Base-by-base conservation (phyloP, 2,888 invertebrate genomes). In the Apotomis turbidana region DNA sequence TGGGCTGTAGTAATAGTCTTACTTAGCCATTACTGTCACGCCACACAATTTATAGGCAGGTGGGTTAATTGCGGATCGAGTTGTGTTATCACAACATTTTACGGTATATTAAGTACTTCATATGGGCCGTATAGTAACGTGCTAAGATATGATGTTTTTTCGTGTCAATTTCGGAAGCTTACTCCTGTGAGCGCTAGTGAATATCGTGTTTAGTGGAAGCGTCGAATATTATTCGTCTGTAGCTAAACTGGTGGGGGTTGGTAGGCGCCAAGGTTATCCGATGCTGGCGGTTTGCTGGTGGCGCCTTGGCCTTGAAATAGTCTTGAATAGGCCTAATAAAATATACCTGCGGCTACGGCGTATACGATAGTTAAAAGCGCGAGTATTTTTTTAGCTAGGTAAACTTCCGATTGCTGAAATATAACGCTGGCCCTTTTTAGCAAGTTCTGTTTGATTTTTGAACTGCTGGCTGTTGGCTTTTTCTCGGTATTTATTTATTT, bases 371-470 rank as follows among this genome's bases (percentile, higher is more conserved):
- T 76, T 74, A 46, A 27, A 52, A 52, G 67, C 74, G 76, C 74
- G 69, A 78, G 79, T 81, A 81, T 81, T 81, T 81, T 2, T 27
- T 27, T 27, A 27, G 79, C 77, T 79, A 74, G 76, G 74, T 78
- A 76, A 75, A 78, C 77, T 80, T 83, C 80, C 81, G 82, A 75
- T 79, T 6, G 27, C 2, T 27, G 27, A 27, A 27, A 27, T 27
- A 27, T 27, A 27, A 27, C 27, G 27, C 27, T 27, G 27, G 27
- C 2, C 27, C 27, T 27, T 27, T 27, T 27, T 27, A n/a, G 27
- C 27, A 27, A 27, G 27, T 27, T 27, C 27, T 27, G 27, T 27
- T 27, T 27, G 27, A 27, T 27, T 27, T 27, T 27, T 27, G 27
- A 27, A 27, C 27, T 27, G 27, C 27, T 27, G 27, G 27, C 27